Conservation (phyloP, 1,140 invertebrate species). For the Ceratina australensis region DNA sequence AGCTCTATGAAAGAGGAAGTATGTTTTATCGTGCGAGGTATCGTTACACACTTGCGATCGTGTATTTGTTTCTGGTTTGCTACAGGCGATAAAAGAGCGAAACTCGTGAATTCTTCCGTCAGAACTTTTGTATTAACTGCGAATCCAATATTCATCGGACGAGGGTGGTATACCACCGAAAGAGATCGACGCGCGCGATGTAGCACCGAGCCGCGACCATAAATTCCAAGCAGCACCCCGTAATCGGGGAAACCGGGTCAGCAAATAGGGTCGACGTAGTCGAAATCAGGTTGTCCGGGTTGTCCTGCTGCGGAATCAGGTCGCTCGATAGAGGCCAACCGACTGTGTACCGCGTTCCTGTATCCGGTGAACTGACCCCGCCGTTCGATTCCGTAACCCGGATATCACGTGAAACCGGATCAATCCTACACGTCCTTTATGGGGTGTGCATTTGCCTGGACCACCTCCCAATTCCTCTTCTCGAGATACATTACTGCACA, state of each 20-base stretch:
- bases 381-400: constrained; percentile 72
- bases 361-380: constrained; percentile 66
- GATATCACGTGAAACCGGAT: constrained; percentile 70
- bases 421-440: constrained; percentile 60
- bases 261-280: constrained; percentile 53
- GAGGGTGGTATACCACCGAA: not conserved
- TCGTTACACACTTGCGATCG: too few relatives aligned
- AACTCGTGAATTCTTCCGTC: too few relatives aligned
- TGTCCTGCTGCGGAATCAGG: constrained; percentile 71
- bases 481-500: too few relatives aligned
- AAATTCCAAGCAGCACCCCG: constrained; percentile 29
- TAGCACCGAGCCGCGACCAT: constrained; percentile 27
- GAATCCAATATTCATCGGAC: not conserved
- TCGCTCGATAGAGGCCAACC: constrained; percentile 76
- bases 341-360: constrained; percentile 49
- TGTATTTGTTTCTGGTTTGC: too few relatives aligned
- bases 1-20: too few relatives aligned
- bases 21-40: too few relatives aligned
- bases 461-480: too few relatives aligned
- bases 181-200: not conserved
- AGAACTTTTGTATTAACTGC: not conserved
- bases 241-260: constrained; percentile 58
- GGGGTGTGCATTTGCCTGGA: constrained; percentile 11
- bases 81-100: too few relatives aligned
- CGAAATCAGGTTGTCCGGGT: constrained; percentile 70